Evolutionary conservation across 2,797 vertebrate species (phyloP), one percentile per base, ranked within the genome.

Genomic region (Agapornis canus): DNA sequence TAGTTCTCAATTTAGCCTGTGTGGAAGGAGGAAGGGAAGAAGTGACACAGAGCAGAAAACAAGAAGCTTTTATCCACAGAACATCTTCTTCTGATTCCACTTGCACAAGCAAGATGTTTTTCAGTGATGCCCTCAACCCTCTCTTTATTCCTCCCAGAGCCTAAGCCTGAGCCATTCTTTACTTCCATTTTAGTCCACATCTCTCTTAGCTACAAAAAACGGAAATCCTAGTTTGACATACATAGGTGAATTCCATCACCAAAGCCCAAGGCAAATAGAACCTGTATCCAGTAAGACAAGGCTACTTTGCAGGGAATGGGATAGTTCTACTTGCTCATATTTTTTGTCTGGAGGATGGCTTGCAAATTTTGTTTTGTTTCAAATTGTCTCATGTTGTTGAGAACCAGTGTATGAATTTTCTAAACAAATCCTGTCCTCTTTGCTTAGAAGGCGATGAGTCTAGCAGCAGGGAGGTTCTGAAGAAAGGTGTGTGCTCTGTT

Each of bases 381-480:
- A 72, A 51, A 51, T 45, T 0, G 16, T 37, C 48, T 91, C 39
- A 6, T 29, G 51, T 54, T 90, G 7, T 51, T 85, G 56, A 88
- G 90, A 88, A 90, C 39, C 32, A 47, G 31, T 42, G 60, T 88
- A 22, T 73, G 57, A 57, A 81, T 71, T 72, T 91, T 85, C 78
- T 35, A 49, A 47, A 65, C 32, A 9, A 69, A 52, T 81, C 31
- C 49, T 22, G 39, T 43, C 26, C 48, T n/a, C 59, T 39, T 42
- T 82, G 40, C 79, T 89, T 90, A 39, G 66, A 86, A 78, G 61
- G n/a, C 49, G 59, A 31, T 45, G 51, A 43, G 23, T 52, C 37
- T 60, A 61, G n/a, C 82, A 93, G 83, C 86, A 45, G 86, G 88
- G 59, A 1, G 3, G 40, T 94, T 95, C 61, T 83, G 88, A 92